phyloP scores from a whole-genome alignment of 1,140 invertebrate species.

The Drosophila mauritiana region DNA sequence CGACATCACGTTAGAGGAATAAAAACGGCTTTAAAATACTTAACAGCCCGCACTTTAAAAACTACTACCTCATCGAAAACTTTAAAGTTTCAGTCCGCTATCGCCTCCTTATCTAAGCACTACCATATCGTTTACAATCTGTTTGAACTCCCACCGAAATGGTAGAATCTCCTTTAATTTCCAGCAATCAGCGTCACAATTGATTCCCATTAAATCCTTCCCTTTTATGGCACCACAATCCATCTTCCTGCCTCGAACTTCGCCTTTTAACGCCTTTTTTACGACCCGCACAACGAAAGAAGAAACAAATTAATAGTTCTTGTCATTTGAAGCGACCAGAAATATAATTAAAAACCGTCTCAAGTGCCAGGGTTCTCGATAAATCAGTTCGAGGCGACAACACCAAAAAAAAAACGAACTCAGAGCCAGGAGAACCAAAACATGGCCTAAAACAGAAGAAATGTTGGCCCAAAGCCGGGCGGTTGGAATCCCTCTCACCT shows the following conservation, averaged over 20 bases:
- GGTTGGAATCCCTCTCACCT: constrained; percentile 2
- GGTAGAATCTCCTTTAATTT: constrained; percentile 32
- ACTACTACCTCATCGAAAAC: background rate
- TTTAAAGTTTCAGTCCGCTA: background rate
- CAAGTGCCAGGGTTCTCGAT: constrained; percentile 56
- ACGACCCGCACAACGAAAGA: constrained; percentile 26
- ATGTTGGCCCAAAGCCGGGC: constrained; percentile 50
- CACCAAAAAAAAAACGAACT: constrained; percentile 21
- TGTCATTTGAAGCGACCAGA: constrained; percentile 58
- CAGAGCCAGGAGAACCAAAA: constrained; percentile 17
- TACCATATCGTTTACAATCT: constrained; percentile 28
- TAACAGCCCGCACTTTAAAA: background rate
- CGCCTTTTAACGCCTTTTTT: constrained; percentile 57
- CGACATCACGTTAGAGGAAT: background rate
- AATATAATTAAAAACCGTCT: constrained; percentile 67
- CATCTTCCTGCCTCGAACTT: constrained; percentile 23
- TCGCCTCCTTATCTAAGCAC: constrained; percentile 2
- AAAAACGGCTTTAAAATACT: constrained; percentile 1
- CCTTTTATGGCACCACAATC: constrained; percentile 19
- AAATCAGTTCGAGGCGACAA: constrained; percentile 60
- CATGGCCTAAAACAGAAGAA: constrained; percentile 19
- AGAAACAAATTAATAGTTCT: constrained; percentile 60
- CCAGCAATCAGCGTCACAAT: constrained; percentile 32
- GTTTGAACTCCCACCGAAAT: constrained; percentile 31
- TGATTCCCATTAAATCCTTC: constrained; percentile 36